Evolutionary conservation across 2,888 invertebrate species (phyloP).

Genomic region (Oscheius myriophilus): DNA sequence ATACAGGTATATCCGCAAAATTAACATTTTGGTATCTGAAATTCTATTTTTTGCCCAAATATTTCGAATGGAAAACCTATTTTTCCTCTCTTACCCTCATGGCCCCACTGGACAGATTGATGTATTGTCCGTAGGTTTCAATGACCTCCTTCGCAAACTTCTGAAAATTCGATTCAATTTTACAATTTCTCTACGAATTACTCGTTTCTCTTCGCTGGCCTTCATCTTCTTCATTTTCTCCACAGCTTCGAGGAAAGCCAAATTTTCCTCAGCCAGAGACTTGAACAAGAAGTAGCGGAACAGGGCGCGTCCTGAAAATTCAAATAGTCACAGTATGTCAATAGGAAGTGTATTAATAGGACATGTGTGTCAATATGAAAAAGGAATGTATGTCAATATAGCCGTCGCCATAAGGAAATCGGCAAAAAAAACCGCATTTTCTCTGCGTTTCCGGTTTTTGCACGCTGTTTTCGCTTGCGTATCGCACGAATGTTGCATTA

Average conservation of each 20-base stretch:
- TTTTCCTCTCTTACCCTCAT: conserved; percentile 52
- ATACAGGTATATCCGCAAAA: too few relatives aligned
- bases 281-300: conserved; percentile 67
- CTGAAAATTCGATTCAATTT: background rate
- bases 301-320: conserved; percentile 60
- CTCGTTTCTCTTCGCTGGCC: conserved; percentile 57
- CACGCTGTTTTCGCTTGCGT: too few relatives aligned
- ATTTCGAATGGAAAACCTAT: background rate
- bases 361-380: too few relatives aligned
- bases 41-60: too few relatives aligned
- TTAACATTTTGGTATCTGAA: too few relatives aligned
- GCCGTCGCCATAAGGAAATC: too few relatives aligned
- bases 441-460: too few relatives aligned
- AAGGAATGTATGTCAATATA: too few relatives aligned
- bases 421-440: too few relatives aligned
- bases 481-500: too few relatives aligned
- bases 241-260: conserved; percentile 64
- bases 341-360: too few relatives aligned
- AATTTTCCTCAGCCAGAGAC: conserved; percentile 68
- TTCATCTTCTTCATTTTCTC: conserved; percentile 66
- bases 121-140: conserved; percentile 56
- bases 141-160: conserved; percentile 59
- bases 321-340: too few relatives aligned
- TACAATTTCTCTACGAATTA: background rate
- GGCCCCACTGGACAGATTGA: conserved; percentile 63